Evolutionary conservation across 2,888 invertebrate species (phyloP).

Genomic region (Hirtodrosophila confusa): DNA sequence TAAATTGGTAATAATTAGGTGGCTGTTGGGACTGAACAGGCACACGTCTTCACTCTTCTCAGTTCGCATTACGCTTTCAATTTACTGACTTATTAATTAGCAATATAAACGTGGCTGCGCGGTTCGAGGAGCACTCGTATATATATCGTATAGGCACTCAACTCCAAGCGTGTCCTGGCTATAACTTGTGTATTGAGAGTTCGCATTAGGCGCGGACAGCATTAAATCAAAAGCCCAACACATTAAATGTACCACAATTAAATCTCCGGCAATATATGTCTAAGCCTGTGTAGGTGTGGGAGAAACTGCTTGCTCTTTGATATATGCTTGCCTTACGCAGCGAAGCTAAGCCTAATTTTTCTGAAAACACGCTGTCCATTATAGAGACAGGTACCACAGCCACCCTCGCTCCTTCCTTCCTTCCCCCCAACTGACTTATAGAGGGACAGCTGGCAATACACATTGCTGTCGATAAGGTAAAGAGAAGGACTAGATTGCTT

Average conservation of each 20-base stretch:
- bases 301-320: constrained; percentile 5
- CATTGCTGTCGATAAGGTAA: constrained; percentile 19
- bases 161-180: too few species aligned
- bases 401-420: too few species aligned
- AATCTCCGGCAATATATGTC: neutral
- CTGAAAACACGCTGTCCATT: constrained; percentile 12
- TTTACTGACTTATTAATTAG: constrained; percentile 4
- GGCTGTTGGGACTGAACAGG: neutral
- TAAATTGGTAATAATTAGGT: constrained; percentile 15
- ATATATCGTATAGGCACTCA: neutral
- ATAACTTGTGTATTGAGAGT: neutral
- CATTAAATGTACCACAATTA: constrained; percentile 8
- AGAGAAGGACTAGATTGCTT: constrained; percentile 37
- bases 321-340: too few species aligned
- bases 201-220: neutral
- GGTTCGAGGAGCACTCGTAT: neutral
- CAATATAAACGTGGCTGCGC: neutral
- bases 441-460: constrained; percentile 55
- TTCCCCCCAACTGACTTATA: constrained; percentile 54
- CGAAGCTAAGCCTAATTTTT: neutral
- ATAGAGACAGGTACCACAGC: neutral
- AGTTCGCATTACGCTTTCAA: neutral
- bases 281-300: neutral
- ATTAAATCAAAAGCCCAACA: constrained; percentile 1
- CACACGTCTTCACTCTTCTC: neutral